A percentile compares a stretch with the other conserved stretches of the same genome.
These are phyloP conservation scores for Diogma glabrata DNA, from an alignment of 2,888 invertebrate genomes.

Conservation along the genomic window DNA sequence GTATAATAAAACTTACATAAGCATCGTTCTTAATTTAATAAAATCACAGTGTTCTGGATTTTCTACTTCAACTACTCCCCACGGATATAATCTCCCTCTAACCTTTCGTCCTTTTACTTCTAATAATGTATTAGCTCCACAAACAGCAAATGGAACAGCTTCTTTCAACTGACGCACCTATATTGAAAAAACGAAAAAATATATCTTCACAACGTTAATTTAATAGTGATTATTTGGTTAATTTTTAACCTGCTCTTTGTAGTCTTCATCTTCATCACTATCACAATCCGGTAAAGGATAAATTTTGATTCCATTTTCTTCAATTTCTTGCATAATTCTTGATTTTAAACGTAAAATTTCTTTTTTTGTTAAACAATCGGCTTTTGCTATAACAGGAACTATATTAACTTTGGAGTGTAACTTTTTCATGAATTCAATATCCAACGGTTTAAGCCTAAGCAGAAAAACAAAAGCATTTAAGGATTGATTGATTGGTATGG, in stretches of 20 bases:
- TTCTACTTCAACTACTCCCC: conserved; percentile 98
- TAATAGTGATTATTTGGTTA: conserved; percentile 3
- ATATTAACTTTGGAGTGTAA: conserved; percentile 93
- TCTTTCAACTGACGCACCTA: conserved; percentile 78
- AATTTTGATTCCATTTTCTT: conserved; percentile 81
- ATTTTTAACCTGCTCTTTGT: conserved; percentile 76
- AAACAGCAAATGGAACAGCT: conserved; percentile 97
- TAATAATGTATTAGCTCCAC: conserved; percentile 81
- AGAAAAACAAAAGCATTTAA: conserved; percentile 1
- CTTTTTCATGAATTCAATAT: conserved; percentile 94
- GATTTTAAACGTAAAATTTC: conserved; percentile 79
- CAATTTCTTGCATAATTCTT: conserved; percentile 83
- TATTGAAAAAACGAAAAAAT: conserved; percentile 12
- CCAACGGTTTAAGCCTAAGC: conserved; percentile 76
- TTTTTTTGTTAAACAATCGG: conserved; percentile 87
- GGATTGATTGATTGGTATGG: not conserved
- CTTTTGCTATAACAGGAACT: conserved; percentile 95
- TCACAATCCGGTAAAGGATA: conserved; percentile 94
- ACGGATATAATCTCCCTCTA: conserved; percentile 88
- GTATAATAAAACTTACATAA: conserved; percentile 52
- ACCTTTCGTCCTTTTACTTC: conserved; percentile 91
- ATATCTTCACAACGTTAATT: conserved; percentile 2
- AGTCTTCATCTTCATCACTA: conserved; percentile 90
- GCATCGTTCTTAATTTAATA: conserved; percentile 91
- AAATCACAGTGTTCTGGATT: conserved; percentile 98